Evolutionary conservation across 2,113 vertebrate genomes (phyloP).

Genomic region (Anolis carolinensis): DNA sequence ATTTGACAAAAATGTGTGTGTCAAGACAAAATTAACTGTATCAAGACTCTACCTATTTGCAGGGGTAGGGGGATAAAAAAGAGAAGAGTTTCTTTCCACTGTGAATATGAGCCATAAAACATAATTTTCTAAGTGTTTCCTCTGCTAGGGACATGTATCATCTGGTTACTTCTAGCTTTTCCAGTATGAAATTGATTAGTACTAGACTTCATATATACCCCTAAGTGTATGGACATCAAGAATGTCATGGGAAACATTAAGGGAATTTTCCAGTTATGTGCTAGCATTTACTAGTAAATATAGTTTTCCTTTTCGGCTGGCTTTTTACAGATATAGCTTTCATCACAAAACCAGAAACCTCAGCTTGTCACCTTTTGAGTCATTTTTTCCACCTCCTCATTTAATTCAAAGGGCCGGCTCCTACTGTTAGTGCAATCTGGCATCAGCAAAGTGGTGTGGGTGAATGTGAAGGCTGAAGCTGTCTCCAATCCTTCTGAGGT

Average conservation of each 20-base stretch:
- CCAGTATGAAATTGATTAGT: slow-evolving; percentile 16
- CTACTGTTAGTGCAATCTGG: not conserved
- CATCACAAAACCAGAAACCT: not conserved
- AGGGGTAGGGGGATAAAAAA: not conserved
- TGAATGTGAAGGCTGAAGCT: not conserved
- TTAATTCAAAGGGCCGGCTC: slow-evolving; percentile 23
- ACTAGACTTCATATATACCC: not conserved
- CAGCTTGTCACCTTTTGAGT: slow-evolving; percentile 3
- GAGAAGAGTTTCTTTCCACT: not conserved
- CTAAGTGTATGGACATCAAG: not conserved
- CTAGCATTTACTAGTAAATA: slow-evolving; percentile 8
- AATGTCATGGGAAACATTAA: slow-evolving; percentile 3
- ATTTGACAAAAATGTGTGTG: not conserved
- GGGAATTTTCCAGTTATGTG: not conserved
- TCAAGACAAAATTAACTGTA: not conserved
- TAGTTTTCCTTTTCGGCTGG: not conserved
- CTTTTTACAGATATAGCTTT: not conserved
- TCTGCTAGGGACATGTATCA: not conserved
- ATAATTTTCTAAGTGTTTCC: slow-evolving; percentile 3
- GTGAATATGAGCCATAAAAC: not conserved
- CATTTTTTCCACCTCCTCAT: not conserved
- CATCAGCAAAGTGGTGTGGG: not conserved
- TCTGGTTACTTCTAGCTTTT: not conserved
- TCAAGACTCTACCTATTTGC: not conserved
- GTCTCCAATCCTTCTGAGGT: slow-evolving; percentile 14